These are phyloP conservation scores for Laupala kohalensis DNA, from an alignment of 1,140 invertebrate genomes.

Conservation along the genomic window DNA sequence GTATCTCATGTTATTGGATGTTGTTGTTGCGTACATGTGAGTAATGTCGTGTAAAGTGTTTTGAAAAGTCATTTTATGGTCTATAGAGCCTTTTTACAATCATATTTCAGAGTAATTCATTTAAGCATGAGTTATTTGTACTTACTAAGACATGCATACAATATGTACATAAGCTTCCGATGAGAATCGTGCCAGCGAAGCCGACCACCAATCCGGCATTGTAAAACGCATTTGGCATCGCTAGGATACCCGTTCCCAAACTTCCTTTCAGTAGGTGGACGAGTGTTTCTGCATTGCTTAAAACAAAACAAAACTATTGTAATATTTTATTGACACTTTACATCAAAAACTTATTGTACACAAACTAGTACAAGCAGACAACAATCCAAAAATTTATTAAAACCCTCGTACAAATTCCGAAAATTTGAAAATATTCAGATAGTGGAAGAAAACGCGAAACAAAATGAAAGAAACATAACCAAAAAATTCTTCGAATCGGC, in stretches of 20 bases:
- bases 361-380: too few relatives aligned
- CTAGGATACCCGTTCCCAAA: slow-evolving; percentile 63
- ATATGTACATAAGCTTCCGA: slow-evolving; percentile 46
- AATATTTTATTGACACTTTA: too few relatives aligned
- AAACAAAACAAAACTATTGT: not conserved
- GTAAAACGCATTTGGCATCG: slow-evolving; percentile 64
- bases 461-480: too few relatives aligned
- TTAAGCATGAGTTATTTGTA: not conserved
- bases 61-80: not conserved
- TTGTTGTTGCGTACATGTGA: too few relatives aligned
- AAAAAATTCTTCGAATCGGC: too few relatives aligned
- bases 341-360: too few relatives aligned
- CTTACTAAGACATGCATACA: slow-evolving; percentile 52
- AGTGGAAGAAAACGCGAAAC: too few relatives aligned
- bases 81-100: not conserved
- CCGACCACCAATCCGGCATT: slow-evolving; percentile 53
- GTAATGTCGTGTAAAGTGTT: not conserved
- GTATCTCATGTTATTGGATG: too few relatives aligned
- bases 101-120: not conserved
- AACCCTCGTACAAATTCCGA: too few relatives aligned
- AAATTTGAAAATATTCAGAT: too few relatives aligned
- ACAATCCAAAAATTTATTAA: too few relatives aligned
- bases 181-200: slow-evolving; percentile 39
- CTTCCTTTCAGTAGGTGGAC: slow-evolving; percentile 58
- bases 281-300: slow-evolving; percentile 48